phyloP scores from a whole-genome alignment of 2,888 invertebrate species.

The Luperina testacea region DNA sequence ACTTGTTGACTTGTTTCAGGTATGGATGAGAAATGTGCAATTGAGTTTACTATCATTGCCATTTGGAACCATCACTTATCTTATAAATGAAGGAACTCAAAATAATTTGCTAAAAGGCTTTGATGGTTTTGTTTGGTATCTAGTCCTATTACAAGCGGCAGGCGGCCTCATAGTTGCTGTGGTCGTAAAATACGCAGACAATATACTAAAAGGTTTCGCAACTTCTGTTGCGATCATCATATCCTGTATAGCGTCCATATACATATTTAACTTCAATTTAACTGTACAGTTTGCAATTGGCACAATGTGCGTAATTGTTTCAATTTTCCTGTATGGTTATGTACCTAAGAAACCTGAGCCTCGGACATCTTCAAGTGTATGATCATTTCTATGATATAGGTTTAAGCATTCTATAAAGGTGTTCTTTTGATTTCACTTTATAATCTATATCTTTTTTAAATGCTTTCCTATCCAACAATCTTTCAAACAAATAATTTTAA shows the following conservation, averaged over 20 bases:
- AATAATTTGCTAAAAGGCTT: conserved; percentile 91
- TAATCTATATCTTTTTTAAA: conserved; percentile 8
- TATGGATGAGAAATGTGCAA: conserved; percentile 99
- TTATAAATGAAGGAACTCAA: conserved; percentile 94
- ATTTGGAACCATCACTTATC: conserved; percentile 95
- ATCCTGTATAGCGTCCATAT: conserved; percentile 97
- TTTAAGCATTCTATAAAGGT: conserved; percentile 29
- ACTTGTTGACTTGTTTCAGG: conserved; percentile 78
- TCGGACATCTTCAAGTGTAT: conserved; percentile 82
- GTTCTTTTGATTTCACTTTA: conserved; percentile 30
- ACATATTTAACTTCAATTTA: conserved; percentile 96
- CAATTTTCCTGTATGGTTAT: conserved; percentile 98
- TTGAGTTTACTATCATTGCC: conserved; percentile 97
- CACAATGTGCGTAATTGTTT: conserved; percentile 96
- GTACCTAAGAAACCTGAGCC: conserved; percentile 90
- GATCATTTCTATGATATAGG: conserved; percentile 68
- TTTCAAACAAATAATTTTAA: conserved; percentile 11
- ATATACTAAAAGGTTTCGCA: conserved; percentile 99
- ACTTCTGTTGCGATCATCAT: conserved; percentile 99
- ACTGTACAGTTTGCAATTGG: conserved; percentile 96
- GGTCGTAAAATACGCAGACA: conserved; percentile 99
- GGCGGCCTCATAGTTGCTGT: conserved; percentile 99
- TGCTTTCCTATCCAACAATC: conserved; percentile 23
- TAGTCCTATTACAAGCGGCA: conserved; percentile 97
- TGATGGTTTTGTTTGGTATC: conserved; percentile 95